These are phyloP conservation scores for Pseudopipra pipra DNA, from an alignment of 2,113 vertebrate genomes.

Conservation along the genomic window DNA sequence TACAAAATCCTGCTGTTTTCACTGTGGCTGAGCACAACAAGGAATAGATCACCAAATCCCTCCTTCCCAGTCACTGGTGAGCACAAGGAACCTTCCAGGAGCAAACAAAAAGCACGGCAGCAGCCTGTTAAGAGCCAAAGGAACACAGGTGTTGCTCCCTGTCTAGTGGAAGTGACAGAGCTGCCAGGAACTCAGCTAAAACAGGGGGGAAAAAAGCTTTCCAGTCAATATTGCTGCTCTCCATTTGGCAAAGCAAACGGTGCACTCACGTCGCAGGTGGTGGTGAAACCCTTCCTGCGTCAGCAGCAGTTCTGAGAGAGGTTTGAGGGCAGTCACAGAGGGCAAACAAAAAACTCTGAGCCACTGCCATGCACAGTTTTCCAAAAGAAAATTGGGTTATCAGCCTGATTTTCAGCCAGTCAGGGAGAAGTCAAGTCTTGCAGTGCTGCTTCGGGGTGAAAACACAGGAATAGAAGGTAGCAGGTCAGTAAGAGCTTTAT, in stretches of 20 bases:
- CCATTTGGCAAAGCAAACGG: not conserved
- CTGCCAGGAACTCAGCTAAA: not conserved
- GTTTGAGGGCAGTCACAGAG: not conserved
- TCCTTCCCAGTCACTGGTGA: not conserved
- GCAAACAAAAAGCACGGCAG: not conserved
- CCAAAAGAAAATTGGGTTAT: not conserved
- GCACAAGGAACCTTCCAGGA: not conserved
- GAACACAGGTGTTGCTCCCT: not conserved
- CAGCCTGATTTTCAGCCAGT: not conserved
- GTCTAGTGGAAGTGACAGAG: not conserved
- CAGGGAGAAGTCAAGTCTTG: not conserved
- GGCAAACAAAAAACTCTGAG: not conserved
- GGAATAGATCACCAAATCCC: not conserved
- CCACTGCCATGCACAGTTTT: not conserved
- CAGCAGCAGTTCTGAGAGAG: not conserved
- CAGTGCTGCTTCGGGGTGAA: not conserved
- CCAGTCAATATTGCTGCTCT: not conserved
- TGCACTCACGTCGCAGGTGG: not conserved
- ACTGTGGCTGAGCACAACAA: not conserved
- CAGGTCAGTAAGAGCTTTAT: not conserved
- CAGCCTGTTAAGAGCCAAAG: not conserved
- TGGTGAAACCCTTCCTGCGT: not conserved
- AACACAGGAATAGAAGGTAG: not conserved
- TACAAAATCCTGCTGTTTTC: not conserved
- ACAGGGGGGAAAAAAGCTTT: accelerated